phyloP scores from a whole-genome alignment of 1,140 invertebrate species.

The Drosophila equinoxialis region DNA sequence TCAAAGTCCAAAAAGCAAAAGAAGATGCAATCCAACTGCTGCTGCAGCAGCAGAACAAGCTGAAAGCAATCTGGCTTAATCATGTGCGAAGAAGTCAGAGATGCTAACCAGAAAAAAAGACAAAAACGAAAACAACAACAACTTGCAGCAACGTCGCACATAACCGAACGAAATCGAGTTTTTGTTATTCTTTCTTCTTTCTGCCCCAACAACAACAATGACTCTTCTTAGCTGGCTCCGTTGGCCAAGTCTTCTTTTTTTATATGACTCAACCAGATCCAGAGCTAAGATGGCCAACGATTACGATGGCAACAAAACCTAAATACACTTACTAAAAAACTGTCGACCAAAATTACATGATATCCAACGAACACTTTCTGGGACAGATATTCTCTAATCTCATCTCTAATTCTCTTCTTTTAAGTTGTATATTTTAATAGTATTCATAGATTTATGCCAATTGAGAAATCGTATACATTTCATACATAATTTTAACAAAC shows the following conservation, averaged over 20 bases:
- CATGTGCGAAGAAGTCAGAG: constrained; percentile 74
- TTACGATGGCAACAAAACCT: constrained; percentile 25
- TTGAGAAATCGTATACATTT: too few species aligned
- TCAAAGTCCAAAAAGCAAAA: constrained; percentile 66
- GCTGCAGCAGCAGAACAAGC: constrained; percentile 37
- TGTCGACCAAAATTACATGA: too few species aligned
- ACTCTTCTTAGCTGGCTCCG: constrained; percentile 54
- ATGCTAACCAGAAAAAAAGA: constrained; percentile 18
- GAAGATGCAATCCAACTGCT: constrained; percentile 44
- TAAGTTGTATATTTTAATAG: too few species aligned
- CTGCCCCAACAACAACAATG: constrained; percentile 28
- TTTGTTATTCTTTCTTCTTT: constrained; percentile 41
- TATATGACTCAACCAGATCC: constrained; percentile 62
- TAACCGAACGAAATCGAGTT: constrained; percentile 68
- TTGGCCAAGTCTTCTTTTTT: constrained; percentile 42
- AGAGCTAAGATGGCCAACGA: constrained; percentile 14
- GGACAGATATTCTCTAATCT: too few species aligned
- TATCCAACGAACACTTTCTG: too few species aligned
- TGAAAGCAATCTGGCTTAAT: constrained; percentile 80
- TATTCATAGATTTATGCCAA: too few species aligned
- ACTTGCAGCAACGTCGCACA: constrained; percentile 55
- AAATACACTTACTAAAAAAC: constrained; percentile 19
- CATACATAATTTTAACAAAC: too few species aligned
- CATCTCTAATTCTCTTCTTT: too few species aligned
- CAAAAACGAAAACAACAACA: constrained; percentile 37